Percentiles rank a stretch among this genome's conserved stretches.
phyloP scores from a whole-genome alignment of 2,113 vertebrate genomes.

The Hiodon tergisus region DNA sequence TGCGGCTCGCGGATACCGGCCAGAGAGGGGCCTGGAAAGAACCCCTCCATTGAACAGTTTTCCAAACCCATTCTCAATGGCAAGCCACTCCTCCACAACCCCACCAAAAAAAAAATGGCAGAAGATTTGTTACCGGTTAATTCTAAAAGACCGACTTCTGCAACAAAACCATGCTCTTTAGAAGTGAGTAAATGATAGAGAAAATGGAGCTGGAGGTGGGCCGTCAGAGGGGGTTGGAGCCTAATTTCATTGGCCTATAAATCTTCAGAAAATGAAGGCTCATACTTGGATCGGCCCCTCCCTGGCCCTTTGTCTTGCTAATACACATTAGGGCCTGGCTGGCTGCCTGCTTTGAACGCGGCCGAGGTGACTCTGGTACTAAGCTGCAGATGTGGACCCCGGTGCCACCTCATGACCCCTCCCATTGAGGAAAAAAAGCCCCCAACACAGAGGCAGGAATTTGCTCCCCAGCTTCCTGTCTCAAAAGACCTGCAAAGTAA shows the following conservation, averaged over 20 bases:
- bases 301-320: conserved; percentile 44
- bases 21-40: conserved; percentile 26
- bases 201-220: conserved; percentile 30
- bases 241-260: conserved; percentile 41
- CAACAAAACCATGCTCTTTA: conserved; percentile 48
- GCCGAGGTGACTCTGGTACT: conserved; percentile 30
- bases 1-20: conserved; percentile 45
- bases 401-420: conserved; percentile 21
- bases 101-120: conserved; percentile 4
- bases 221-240: conserved; percentile 23
- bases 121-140: conserved; percentile 39
- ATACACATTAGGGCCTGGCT: conserved; percentile 47
- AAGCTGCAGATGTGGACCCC: conserved; percentile 44
- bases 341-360: conserved; percentile 42
- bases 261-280: conserved; percentile 53
- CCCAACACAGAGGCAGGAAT: conserved; percentile 5
- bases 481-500: conserved; percentile 26
- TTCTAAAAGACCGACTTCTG: conserved; percentile 41
- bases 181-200: conserved; percentile 62
- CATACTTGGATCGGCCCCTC: conserved; percentile 30
- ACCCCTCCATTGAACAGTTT: conserved; percentile 40
- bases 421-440: neutral
- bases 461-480: conserved; percentile 13
- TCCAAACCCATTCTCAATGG: conserved; percentile 21
- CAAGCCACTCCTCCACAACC: conserved; percentile 20